Base-by-base conservation (phyloP, 2,113 vertebrate genomes). In the Brienomyrus brachyistius region DNA sequence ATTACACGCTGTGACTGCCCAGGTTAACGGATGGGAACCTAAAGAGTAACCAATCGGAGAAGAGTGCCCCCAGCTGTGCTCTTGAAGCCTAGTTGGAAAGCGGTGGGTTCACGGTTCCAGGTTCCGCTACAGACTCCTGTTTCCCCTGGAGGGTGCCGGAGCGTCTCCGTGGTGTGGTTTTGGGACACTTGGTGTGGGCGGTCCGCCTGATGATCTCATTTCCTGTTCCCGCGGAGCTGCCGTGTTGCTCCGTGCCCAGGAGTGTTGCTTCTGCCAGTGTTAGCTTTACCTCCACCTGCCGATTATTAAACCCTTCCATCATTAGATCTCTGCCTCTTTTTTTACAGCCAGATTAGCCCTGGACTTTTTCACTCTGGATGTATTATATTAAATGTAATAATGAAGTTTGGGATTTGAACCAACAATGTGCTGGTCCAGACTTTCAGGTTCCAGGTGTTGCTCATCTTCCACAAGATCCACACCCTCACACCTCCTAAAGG, bases 371-470 rank as follows among this genome's bases (percentile, higher is more conserved):
- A 80, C 45, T 52, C 27, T 50, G 10, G 35, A 70, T 27, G 27
- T 88, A 27, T 50, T 13, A 88, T 7, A 35, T 35, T 80, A 43
- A 80, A 80, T 80, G 10, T 27, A 27, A 27, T 86, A 45, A 80
- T 80, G 74, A 80, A 40, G 74, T 80, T 80, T 77, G 88, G 66
- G 48, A 77, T 88, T 88, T 88, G 48, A 80, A 88, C 56, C 43
- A 74, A 40, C 88, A 89, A 54, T 6, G 6, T 35, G 19, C 48
- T 21, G 70, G 88, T 9, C 31, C 27, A 89, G 35, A 59, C 23
- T 43, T 43, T 70, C 11, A 21, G 21, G 82, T 84, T 84, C 45
- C 45, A 5, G 10, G 19, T 9, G 4, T 43, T 70, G 62, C 62
- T 13, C 10, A 70, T 27, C 62, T n/a, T 70, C 27, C 27, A 70